phyloP scores from a whole-genome alignment of 2,113 vertebrate species.

The Mustelus asterias region DNA sequence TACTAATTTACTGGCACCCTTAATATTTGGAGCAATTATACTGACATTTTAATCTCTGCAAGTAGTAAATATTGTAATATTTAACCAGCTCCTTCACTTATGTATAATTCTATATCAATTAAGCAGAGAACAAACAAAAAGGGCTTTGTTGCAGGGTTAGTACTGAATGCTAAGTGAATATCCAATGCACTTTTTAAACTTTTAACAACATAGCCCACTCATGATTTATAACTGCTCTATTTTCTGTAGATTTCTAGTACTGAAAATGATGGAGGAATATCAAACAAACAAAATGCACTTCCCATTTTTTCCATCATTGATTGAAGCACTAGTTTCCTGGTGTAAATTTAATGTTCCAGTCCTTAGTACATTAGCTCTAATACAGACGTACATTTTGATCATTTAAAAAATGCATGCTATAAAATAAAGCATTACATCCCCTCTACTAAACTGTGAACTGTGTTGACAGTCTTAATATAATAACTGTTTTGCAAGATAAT shows the following conservation, averaged over 20 bases:
- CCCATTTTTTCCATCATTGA: neutral
- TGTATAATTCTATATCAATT: neutral
- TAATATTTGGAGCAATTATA: neutral
- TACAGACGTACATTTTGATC: neutral
- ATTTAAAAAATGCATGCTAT: neutral
- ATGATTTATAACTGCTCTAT: neutral
- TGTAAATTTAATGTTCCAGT: neutral
- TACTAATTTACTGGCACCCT: neutral
- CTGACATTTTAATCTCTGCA: conserved; percentile 1
- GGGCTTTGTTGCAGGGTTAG: neutral
- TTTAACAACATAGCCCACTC: neutral
- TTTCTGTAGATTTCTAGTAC: neutral
- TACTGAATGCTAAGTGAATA: neutral
- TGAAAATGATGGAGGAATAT: neutral
- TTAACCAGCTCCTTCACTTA: neutral
- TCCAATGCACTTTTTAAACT: neutral
- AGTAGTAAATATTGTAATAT: neutral
- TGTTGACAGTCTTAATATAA: neutral
- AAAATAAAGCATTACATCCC: neutral
- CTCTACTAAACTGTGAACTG: neutral
- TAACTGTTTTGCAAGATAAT: neutral
- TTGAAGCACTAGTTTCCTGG: neutral
- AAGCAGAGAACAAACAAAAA: neutral
- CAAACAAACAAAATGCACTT: neutral
- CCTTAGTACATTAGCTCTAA: neutral